phyloP scores from a whole-genome alignment of 2,113 vertebrate species.

The Leptobrachium ailaonicum region DNA sequence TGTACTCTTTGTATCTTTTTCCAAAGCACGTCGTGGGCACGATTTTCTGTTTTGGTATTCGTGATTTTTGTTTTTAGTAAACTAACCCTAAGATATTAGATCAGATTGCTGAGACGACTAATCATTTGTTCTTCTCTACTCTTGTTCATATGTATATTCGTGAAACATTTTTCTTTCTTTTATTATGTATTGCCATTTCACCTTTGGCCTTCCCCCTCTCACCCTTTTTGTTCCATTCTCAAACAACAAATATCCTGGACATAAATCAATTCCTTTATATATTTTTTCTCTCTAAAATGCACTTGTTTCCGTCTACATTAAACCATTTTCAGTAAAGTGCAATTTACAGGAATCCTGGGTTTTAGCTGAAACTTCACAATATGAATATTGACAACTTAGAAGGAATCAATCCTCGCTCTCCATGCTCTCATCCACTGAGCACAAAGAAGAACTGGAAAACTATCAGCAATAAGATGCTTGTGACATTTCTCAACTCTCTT shows the following conservation, averaged over 20 bases:
- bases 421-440: not conserved
- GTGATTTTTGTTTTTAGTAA: too few species aligned
- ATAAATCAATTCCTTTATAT: slow-evolving; percentile 7
- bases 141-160: not conserved
- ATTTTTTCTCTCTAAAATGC: slow-evolving; percentile 11
- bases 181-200: not conserved
- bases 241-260: slow-evolving; percentile 18
- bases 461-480: not conserved
- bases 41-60: too few species aligned
- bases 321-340: slow-evolving; percentile 29
- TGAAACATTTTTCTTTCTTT: not conserved
- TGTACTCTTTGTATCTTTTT: too few species aligned
- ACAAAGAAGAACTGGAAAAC: not conserved
- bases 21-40: too few species aligned
- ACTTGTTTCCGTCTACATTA: slow-evolving; percentile 7
- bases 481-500: not conserved
- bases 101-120: too few species aligned
- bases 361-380: slow-evolving; percentile 36
- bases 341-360: slow-evolving; percentile 23
- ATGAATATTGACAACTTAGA: slow-evolving; percentile 19
- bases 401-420: slow-evolving; percentile 16
- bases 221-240: not conserved
- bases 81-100: too few species aligned
- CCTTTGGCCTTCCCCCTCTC: not conserved
- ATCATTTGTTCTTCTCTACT: not conserved